Evolutionary conservation across 2,888 invertebrate species (phyloP), one percentile per base, ranked within the genome.

Genomic region (Archaeoteleia sp.): DNA sequence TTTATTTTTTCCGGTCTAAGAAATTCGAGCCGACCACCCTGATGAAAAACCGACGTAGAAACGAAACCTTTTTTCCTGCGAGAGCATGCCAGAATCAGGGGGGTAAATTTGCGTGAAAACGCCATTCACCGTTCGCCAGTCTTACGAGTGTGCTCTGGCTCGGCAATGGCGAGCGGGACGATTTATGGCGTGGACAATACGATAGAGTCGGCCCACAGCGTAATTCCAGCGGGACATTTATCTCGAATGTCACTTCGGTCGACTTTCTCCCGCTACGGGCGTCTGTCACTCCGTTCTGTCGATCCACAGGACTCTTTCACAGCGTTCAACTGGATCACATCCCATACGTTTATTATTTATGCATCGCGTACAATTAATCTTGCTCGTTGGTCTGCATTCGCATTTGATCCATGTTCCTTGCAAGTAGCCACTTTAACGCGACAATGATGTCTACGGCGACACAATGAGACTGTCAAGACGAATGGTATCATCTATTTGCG

Each of bases 231-330:
- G 70, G 72, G 63, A 77, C 79, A 82, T 82, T 82, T 79, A 80
- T 82, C 81, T 82, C 76, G 74, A 78, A 75, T 78, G 80, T 78
- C 79, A 77, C 71, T 74, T 63, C 63, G 67, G 39, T 55, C 55
- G 73, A 80, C 79, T 79, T 78, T 79, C 78, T 74, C 79, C 73
- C 66, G 65, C 51, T 61, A 72, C 73, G 75, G 72, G 17, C 43
- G 55, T 35, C 55, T 72, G 75, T 77, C 75, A 74, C 71, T 71
- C 73, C 48, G 63, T 70, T 73, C 68, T 42, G 48, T 49, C 62
- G 57, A 53, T 55, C 65, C 39, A 5, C 23, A 30, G 17, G 23
- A 39, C 39, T 34, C 25, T 32, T 32, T 15, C 9, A 10, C 9
- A 30, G 20, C 9, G 6, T 7, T 14, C 30, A 20, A 53, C n/a